Evolutionary conservation across 2,888 invertebrate species (phyloP), one percentile per base, ranked within the genome.

Genomic region (Noctua fimbriata): DNA sequence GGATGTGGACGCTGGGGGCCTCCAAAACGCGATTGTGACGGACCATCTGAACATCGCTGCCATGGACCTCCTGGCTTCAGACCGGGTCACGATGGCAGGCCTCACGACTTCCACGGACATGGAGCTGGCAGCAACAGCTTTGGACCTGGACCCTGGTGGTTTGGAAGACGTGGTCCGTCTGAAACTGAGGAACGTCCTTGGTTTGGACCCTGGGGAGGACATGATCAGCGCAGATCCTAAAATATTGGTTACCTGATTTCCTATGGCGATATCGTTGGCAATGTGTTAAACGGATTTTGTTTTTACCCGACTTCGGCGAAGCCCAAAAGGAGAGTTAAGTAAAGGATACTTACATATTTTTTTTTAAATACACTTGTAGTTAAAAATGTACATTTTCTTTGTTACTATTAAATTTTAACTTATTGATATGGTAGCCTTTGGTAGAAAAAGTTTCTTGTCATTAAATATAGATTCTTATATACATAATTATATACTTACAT

Each of bases 1-100:
- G 32, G 65, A 55, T 77, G 67, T 47, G 72, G 44, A 32, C 73
- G 52, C 47, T 78, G 63, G 44, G 76, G 75, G 47, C 76, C 72
- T n/a, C 63, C 65, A 36, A 76, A 69, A 36, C 28, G 65, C n/a
- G 70, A 65, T 10, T 28, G 44, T 63, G 21, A 36, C 36, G 65
- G 55, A 66, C n/a, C n/a, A 4, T 36, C 70, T 9, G 76, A 47
- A n/a, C 47, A 58, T 0, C 36, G 18, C 10, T 73, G 36, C 16
- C 47, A 76, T 16, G 73, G 60, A 28, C 79, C 72, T 58, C 44
- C 66, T 10, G 44, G 52, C 10, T 77, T 67, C 24, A n/a, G 32
- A 58, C 55, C 52, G 2, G 14, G 41, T 1, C 52, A 32, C 21
- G 66, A 77, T 66, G 74, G 44, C 5, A 74, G 32, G 3, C 66